Base-by-base conservation (phyloP, 2,113 vertebrate species). In the Scomber colias region DNA sequence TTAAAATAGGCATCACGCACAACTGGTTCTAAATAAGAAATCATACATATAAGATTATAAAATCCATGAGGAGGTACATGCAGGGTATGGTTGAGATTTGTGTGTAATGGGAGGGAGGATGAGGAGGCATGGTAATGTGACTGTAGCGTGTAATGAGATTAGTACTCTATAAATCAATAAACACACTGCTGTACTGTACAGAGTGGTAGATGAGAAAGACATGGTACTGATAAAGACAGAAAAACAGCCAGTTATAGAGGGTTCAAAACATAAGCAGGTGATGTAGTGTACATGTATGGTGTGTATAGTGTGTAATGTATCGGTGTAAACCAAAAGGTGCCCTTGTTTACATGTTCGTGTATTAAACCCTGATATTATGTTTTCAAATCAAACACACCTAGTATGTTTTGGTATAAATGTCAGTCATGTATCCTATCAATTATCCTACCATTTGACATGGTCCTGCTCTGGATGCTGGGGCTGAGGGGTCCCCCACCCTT, bases 381-480 rank as follows among this genome's bases (percentile, higher is more conserved):
- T 81, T 67, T 78, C 63, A 84, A 74, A 81, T 35, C 67, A 88
- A 84, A 85, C 73, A 87, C 5, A 13, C 15, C 16, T 7, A 9
- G 12, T 14, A 21, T 63, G 62, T 84, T 78, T 77, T 24, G 35
- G 57, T 73, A 19, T 53, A 69, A 55, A 71, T 44, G 17, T 77
- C 49, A 68, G 65, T 11, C 57, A n/a, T 50, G 68, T 30, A 27
- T 65, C 95, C 90, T 92, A 96, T 95, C 95, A 89, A 67, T 83
- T 49, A 1, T 66, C 96, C 90, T 94, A 99, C 98, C 98, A 89
- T 93, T 95, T 0, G 97, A 97, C 97, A 98, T 97, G 89, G 98
- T 99, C 93, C 98, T 95, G 87, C 97, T 99, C 94, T 99, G 98
- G 89, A 99, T 99, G 94, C 98, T 99, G 91, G 98, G 98, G 91